These are phyloP conservation scores for Chelmon rostratus DNA, from an alignment of 2,797 vertebrate genomes.

Conservation along the genomic window DNA sequence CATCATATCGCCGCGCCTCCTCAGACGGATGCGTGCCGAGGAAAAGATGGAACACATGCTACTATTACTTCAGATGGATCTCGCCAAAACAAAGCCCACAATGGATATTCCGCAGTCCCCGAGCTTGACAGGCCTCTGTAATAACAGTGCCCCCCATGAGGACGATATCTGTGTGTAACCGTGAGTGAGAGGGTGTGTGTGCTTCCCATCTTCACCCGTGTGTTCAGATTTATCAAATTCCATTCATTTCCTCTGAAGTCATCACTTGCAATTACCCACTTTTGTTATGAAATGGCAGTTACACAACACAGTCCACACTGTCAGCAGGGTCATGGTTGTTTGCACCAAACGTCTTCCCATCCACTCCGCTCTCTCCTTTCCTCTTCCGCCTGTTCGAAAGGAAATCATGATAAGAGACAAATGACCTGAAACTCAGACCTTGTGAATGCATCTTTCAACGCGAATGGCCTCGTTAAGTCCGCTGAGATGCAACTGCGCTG, in stretches of 20 bases:
- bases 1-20: slow-evolving; percentile 56
- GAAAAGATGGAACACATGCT: slow-evolving; percentile 58
- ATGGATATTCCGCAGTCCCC: slow-evolving; percentile 48
- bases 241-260: slow-evolving; percentile 27
- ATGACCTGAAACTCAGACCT: slow-evolving; percentile 22
- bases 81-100: slow-evolving; percentile 45
- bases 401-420: slow-evolving; percentile 9
- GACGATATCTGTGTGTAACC: not conserved
- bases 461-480: slow-evolving; percentile 36
- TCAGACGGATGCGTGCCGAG: slow-evolving; percentile 56
- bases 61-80: slow-evolving; percentile 55
- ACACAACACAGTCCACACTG: slow-evolving; percentile 21
- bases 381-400: slow-evolving; percentile 15
- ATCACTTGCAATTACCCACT: slow-evolving; percentile 29
- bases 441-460: slow-evolving; percentile 31
- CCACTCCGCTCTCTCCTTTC: not conserved
- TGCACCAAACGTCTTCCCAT: slow-evolving; percentile 28
- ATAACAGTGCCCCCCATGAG: slow-evolving; percentile 33
- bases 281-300: slow-evolving; percentile 37
- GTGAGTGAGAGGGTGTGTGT: slow-evolving; percentile 13
- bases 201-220: slow-evolving; percentile 10
- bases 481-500: slow-evolving; percentile 22
- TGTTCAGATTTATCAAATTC: slow-evolving; percentile 30
- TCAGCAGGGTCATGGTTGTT: slow-evolving; percentile 26
- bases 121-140: slow-evolving; percentile 46